phyloP scores from a whole-genome alignment of 2,113 vertebrate genomes.

The Rhipidura dahli region DNA sequence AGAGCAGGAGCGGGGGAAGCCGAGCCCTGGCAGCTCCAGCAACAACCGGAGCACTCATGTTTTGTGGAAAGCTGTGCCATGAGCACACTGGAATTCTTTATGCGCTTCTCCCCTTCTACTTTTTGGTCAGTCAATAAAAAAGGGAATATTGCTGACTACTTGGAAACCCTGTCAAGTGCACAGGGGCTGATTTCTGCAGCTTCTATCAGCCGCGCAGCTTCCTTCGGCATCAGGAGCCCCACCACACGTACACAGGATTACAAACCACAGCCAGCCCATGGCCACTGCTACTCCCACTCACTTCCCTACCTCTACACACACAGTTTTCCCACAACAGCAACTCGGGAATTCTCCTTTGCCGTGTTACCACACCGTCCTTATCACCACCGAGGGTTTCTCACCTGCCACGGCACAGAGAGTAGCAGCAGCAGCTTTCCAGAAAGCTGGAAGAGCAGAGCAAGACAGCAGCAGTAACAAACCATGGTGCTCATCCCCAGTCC shows the following conservation, averaged over 20 bases:
- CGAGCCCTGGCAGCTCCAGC: fast-evolving
- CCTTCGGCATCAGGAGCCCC: neutral
- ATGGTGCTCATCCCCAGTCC: fast-evolving
- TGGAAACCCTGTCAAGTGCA: neutral
- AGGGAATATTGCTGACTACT: neutral
- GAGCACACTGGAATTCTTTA: neutral
- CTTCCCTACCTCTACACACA: neutral
- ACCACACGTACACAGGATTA: fast-evolving
- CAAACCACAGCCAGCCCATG: neutral
- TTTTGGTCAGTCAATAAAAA: neutral
- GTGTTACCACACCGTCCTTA: fast-evolving
- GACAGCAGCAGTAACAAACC: neutral
- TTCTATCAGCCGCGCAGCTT: neutral
- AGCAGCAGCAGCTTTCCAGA: neutral
- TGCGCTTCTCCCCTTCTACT: neutral
- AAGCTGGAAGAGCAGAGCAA: neutral
- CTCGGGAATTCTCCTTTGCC: neutral
- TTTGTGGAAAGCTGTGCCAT: neutral
- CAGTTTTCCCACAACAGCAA: neutral
- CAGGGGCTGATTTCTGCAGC: neutral
- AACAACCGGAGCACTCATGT: fast-evolving
- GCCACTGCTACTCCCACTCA: neutral
- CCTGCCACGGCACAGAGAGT: neutral
- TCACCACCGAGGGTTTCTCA: neutral
- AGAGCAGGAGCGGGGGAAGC: neutral